Percentiles rank a stretch among this genome's conserved stretches.
phyloP scores from a whole-genome alignment of 1,140 invertebrate genomes.

The Panulirus ornatus region DNA sequence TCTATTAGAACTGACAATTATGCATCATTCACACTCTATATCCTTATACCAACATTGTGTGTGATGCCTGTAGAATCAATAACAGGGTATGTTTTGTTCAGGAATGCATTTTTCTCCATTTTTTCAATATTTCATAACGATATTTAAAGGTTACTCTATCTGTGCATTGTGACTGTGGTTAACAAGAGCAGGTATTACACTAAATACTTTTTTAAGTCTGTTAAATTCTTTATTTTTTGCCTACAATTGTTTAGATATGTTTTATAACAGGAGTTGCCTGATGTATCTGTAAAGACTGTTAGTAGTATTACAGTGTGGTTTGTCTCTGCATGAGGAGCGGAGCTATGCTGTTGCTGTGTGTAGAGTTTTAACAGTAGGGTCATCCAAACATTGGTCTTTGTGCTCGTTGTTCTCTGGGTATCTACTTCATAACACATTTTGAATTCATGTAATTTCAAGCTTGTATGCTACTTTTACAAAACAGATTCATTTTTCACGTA shows the following conservation, averaged over 20 bases:
- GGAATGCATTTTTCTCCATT: slow-evolving; percentile 23
- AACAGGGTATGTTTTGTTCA: slow-evolving; percentile 34
- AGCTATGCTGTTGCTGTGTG: slow-evolving; percentile 56
- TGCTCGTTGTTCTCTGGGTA: slow-evolving; percentile 34
- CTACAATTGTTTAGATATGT: slow-evolving; percentile 52
- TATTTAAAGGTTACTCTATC: slow-evolving; percentile 6
- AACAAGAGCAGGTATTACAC: slow-evolving; percentile 7
- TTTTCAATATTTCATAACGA: slow-evolving; percentile 18
- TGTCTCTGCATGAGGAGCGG: slow-evolving; percentile 39
- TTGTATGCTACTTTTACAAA: not conserved
- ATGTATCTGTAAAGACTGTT: slow-evolving; percentile 59
- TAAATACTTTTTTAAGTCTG: slow-evolving; percentile 15
- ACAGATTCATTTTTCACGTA: not conserved
- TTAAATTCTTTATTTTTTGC: slow-evolving; percentile 50
- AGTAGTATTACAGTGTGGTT: slow-evolving; percentile 57
- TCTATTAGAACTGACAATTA: not conserved
- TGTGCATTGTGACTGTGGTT: slow-evolving; percentile 15
- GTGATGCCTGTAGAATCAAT: slow-evolving; percentile 21
- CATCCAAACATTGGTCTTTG: slow-evolving; percentile 21
- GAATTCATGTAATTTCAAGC: not conserved
- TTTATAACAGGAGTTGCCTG: slow-evolving; percentile 60
- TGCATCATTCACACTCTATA: slow-evolving; percentile 5
- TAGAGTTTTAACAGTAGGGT: slow-evolving; percentile 61
- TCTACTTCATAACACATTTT: slow-evolving; percentile 5
- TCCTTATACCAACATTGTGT: slow-evolving; percentile 15